Conservation (phyloP, 2,888 invertebrate genomes). For the Drosophila paracracens region DNA sequence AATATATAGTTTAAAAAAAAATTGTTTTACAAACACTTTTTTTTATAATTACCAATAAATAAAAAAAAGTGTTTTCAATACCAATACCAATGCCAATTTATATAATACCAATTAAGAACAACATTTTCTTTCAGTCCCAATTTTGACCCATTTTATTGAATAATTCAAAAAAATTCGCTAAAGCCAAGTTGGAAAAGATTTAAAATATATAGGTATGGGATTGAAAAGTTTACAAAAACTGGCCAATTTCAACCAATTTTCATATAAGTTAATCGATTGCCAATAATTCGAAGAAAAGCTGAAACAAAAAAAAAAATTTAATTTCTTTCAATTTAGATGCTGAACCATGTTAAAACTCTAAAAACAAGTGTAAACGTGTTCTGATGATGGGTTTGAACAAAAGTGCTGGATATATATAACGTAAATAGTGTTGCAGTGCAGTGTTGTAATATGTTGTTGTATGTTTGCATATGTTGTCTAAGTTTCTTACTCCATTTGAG, state of each 20-base stretch:
- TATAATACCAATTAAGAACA: background rate
- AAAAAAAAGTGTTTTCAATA: background rate
- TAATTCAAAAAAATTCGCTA: background rate
- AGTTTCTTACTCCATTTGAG: constrained; percentile 11
- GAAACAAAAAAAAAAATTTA: constrained; percentile 25
- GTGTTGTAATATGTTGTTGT: constrained; percentile 6
- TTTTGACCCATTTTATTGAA: background rate
- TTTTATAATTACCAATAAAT: background rate
- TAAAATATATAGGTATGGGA: background rate
- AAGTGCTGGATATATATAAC: constrained; percentile 7
- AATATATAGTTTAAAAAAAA: background rate
- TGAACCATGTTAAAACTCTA: constrained; percentile 2
- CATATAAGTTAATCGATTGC: constrained; percentile 6
- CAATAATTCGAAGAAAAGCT: constrained; percentile 23
- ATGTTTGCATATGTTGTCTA: constrained; percentile 18
- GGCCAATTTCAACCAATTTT: constrained; percentile 8
- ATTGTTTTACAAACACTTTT: background rate
- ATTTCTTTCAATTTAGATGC: background rate
- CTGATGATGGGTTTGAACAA: background rate
- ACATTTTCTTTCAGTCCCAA: background rate
- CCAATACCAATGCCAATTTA: constrained; percentile 4
- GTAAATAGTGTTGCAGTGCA: constrained; percentile 9
- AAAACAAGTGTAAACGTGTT: background rate
- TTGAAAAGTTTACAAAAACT: background rate
- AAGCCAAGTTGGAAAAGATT: constrained; percentile 12